phyloP scores from a whole-genome alignment of 2,113 vertebrate species.

The Tamias sibiricus region DNA sequence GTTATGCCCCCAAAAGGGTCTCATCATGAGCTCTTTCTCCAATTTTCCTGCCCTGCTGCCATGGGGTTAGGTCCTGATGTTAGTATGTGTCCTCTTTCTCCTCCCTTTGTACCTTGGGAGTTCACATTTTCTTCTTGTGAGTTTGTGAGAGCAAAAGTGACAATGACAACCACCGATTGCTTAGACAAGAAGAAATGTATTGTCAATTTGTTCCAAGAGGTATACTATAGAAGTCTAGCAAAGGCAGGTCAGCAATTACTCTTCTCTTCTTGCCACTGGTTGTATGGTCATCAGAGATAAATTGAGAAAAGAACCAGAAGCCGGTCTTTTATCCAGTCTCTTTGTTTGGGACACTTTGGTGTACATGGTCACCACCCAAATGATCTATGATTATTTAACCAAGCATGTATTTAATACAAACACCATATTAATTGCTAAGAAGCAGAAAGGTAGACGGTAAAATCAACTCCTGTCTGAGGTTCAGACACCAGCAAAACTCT shows the following conservation, averaged over 20 bases:
- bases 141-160: conserved; percentile 23
- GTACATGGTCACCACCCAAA: not conserved
- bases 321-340: not conserved
- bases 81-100: not conserved
- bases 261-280: not conserved
- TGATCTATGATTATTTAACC: not conserved
- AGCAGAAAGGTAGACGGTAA: not conserved
- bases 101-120: not conserved
- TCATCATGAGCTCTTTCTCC: not conserved
- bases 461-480: not conserved
- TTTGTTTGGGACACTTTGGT: not conserved
- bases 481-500: not conserved
- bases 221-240: not conserved
- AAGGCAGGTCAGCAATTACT: not conserved
- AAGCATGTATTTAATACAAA: not conserved
- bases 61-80: not conserved
- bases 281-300: not conserved
- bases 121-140: not conserved
- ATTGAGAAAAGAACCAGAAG: not conserved
- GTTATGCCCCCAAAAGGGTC: not conserved
- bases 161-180: not conserved
- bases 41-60: not conserved
- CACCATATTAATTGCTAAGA: not conserved
- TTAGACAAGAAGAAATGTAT: not conserved
- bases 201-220: not conserved